Evolutionary conservation across 2,113 vertebrate species (phyloP), one percentile per base, ranked within the genome.

Genomic region (Hydrolagus affinis): DNA sequence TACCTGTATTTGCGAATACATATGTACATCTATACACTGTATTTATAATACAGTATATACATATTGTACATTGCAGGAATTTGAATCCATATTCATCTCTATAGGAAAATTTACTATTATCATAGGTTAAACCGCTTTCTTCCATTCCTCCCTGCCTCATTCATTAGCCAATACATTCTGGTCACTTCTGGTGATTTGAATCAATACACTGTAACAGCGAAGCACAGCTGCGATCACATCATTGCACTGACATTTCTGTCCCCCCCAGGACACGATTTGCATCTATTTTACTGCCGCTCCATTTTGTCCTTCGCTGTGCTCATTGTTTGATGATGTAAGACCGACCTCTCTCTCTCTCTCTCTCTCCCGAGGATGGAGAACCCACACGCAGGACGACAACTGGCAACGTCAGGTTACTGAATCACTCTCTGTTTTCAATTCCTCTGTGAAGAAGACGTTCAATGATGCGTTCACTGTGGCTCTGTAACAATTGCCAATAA

Each of bases 151-250:
- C 44, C 44, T 1, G 44, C 44, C 44, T 44, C 6, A 44, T 44
- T 44, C 44, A 44, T 6, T 44, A 44, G 44, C 44, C 44, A 83
- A 66, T 15, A 19, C 77, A 83, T 64, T 6, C 77, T 19, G 21
- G 62, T 83, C 60, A 66, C 62, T 30, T 17, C 28, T 28, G 10
- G 60, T 64, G 9, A 83, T 14, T 32, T 66, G 17, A 83, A 83
- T 83, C 78, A 44, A 44, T 44, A 44, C 44, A 66, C 28, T 66
- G 60, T 83, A 11, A 83, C 19, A 66, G 60, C 78, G 19, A 66
- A 59, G 25, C 62, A 83, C 78, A 83, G 23, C 78, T 83, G 78
- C 60, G 17, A 28, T 28, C 60, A 83, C 23, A 83, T 83, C 78
- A 66, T 83, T 66, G 30, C 78, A 66, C 66, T 83, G 62, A 83